Evolutionary conservation across 2,113 vertebrate genomes (phyloP).

Genomic region (Axis porcinus): DNA sequence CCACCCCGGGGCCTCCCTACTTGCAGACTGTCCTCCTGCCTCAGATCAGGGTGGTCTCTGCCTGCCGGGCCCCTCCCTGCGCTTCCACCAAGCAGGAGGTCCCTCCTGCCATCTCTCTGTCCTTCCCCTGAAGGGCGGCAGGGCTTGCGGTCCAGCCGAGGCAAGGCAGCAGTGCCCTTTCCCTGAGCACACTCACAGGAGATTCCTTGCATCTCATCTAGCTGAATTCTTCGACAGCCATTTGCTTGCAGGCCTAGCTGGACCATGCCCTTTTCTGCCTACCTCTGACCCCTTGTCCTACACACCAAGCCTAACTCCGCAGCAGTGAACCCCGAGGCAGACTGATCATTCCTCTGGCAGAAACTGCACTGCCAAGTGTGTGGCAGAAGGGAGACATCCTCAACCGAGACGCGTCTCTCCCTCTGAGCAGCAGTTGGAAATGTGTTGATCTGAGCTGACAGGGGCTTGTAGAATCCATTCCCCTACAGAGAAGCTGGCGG

Average conservation of each 20-base stretch:
- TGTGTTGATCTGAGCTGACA: background rate
- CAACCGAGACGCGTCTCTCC: background rate
- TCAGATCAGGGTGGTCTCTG: background rate
- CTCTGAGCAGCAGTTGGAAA: background rate
- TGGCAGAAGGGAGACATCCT: background rate
- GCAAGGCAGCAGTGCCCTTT: background rate
- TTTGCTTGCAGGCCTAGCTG: background rate
- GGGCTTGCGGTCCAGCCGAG: background rate
- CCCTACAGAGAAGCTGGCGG: conserved; percentile 7
- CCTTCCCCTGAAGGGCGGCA: background rate
- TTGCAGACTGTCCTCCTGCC: background rate
- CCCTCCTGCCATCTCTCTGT: background rate
- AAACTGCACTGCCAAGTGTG: background rate
- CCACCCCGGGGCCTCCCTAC: too few relatives aligned
- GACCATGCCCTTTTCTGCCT: background rate
- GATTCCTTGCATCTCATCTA: background rate
- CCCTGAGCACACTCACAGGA: rapidly evolving
- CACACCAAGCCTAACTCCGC: background rate
- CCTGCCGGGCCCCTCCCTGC: background rate
- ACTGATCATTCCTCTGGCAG: background rate
- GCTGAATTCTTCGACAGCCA: conserved; percentile 12
- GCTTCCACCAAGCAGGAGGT: background rate
- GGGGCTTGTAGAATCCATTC: conserved; percentile 3
- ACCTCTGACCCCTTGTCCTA: background rate
- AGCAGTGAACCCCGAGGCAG: background rate